phyloP scores from a whole-genome alignment of 2,113 vertebrate species.

The Thinocorus orbignyianus region DNA sequence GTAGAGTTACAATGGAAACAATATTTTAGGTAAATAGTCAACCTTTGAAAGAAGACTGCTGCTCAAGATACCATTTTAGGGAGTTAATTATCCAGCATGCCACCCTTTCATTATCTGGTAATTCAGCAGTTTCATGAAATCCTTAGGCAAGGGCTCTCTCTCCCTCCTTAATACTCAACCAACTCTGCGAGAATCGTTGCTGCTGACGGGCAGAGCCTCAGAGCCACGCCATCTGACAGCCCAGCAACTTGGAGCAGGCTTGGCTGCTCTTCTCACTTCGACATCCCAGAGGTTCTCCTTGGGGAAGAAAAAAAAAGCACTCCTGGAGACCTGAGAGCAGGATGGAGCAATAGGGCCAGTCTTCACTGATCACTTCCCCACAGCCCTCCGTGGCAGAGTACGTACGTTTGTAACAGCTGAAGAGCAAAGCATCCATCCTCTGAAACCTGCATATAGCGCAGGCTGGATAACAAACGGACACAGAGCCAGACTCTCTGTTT shows the following conservation, averaged over 20 bases:
- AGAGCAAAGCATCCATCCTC: neutral
- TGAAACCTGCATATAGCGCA: neutral
- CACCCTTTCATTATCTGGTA: neutral
- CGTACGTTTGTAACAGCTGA: rapidly evolving
- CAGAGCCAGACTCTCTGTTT: neutral
- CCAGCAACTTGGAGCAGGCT: neutral
- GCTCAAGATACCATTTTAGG: neutral
- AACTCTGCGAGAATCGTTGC: rapidly evolving
- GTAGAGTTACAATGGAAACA: neutral
- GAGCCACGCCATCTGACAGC: rapidly evolving
- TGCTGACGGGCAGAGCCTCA: neutral
- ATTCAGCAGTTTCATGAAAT: neutral
- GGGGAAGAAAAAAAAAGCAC: too few relatives aligned
- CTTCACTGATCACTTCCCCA: neutral
- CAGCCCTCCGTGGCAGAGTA: rapidly evolving
- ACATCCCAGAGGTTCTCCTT: neutral
- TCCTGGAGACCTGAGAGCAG: neutral
- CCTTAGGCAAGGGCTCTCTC: neutral
- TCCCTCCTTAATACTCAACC: neutral
- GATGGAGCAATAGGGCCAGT: too few relatives aligned
- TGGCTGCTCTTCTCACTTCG: rapidly evolving
- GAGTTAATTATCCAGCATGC: neutral
- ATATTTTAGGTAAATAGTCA: neutral
- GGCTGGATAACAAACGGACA: neutral
- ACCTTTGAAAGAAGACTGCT: neutral